These are phyloP conservation scores for Callimico goeldii DNA, from an alignment of 2,797 vertebrate genomes.

Conservation along the genomic window DNA sequence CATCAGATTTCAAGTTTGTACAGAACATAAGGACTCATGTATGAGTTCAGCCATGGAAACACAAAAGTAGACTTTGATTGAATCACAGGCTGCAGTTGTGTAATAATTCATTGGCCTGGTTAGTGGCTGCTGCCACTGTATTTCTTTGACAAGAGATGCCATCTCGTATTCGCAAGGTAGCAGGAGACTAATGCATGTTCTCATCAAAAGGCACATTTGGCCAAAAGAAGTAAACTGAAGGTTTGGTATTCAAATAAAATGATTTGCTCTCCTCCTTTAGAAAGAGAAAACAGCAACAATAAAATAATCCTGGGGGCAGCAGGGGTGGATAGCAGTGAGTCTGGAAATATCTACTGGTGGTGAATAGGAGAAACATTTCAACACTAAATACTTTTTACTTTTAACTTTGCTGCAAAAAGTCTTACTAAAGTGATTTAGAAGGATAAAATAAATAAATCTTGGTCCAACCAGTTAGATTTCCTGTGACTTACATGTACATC, in stretches of 20 bases:
- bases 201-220: neutral
- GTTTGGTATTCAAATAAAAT: neutral
- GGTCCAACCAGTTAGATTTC: neutral
- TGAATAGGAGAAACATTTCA: neutral
- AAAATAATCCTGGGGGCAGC: neutral
- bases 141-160: neutral
- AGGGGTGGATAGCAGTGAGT: neutral
- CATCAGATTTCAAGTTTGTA: neutral
- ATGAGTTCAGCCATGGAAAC: neutral
- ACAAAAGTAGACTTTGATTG: neutral
- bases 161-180: neutral
- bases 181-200: neutral
- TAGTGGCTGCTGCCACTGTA: neutral
- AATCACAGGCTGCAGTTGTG: neutral
- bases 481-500: neutral
- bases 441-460: neutral
- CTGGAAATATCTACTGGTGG: neutral
- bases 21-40: neutral
- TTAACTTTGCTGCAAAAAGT: neutral
- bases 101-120: fast-evolving
- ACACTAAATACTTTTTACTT: neutral
- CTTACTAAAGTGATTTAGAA: neutral
- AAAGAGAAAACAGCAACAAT: neutral
- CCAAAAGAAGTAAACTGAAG: neutral
- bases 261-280: neutral